Base-by-base conservation (phyloP, 2,113 vertebrate genomes). In the Oenanthe oenanthe region DNA sequence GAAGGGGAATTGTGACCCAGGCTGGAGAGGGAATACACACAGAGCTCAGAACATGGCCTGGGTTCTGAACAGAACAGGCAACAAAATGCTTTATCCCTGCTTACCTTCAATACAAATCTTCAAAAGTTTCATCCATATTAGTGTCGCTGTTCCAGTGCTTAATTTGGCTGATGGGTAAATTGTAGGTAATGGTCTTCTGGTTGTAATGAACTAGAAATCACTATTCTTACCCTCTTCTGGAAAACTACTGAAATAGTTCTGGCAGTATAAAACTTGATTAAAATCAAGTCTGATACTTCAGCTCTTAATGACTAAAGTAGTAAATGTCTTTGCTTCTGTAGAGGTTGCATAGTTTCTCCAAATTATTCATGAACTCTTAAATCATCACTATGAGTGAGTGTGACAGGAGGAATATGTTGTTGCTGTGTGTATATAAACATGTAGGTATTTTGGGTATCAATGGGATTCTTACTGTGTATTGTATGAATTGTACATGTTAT, bases 141-240 rank as follows among this genome's bases (percentile, higher is more conserved):
- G 13, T 36, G 20, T 38, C 4, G 2, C 38, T 38, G 3, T 77
- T 75, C 56, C 24, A 11, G 34, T 24, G 43, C 43, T 85, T 81
- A 45, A 80, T 89, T 89, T 85, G 65, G 66, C 19, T 43, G 68
- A 31, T 62, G 28, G 84, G 48, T 85, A 92, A 92, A 62, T 92
- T 87, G 88, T 9, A 85, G 57, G 32, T 82, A 60, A 76, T 31
- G 20, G 65, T 92, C 72, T 93, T 75, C 51, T 61, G 48, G 19
- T 66, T 12, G 11, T 43, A 26, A 36, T 31, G 83, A 91, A 26
- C 31, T 63, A 66, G 81, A 92, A 92, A 84, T 60, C 56, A 5
- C 21, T 58, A 18, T 34, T 77, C 28, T 71, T 80, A 53, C 43
- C 34, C 19, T 53, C 28, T 60, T 7, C 70, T 74, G 43, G 38